These are phyloP conservation scores for Drosophila kambysellisi DNA, from an alignment of 2,888 invertebrate species.

Conservation along the genomic window DNA sequence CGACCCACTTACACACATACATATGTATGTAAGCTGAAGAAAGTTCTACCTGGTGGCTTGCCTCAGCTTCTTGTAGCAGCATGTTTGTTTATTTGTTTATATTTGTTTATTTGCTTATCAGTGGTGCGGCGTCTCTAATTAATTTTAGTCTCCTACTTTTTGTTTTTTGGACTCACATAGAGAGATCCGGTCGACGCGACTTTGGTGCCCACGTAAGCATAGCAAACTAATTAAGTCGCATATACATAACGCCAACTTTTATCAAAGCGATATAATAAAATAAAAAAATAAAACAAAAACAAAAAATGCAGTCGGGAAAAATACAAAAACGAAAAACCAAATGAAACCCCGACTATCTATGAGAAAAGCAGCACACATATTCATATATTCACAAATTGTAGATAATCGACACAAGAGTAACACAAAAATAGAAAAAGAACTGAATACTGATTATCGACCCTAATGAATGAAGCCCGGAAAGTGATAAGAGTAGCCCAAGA, in stretches of 20 bases:
- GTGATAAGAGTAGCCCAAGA: constrained; percentile 57
- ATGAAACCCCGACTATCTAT: constrained; percentile 54
- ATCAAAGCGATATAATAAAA: constrained; percentile 66
- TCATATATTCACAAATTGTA: constrained; percentile 25
- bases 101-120: constrained; percentile 74
- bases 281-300: constrained; percentile 35
- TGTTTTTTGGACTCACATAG: constrained; percentile 6
- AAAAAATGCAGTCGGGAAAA: constrained; percentile 31
- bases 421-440: constrained; percentile 31
- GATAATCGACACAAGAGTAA: constrained; percentile 52
- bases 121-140: constrained; percentile 67
- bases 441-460: constrained; percentile 60
- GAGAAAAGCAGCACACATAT: constrained; percentile 33
- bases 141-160: constrained; percentile 55
- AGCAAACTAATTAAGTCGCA: constrained; percentile 77
- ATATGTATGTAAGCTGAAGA: constrained; percentile 41
- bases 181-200: constrained; percentile 58
- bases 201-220: constrained; percentile 63
- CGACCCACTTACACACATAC: constrained; percentile 36
- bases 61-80: constrained; percentile 14
- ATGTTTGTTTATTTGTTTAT: constrained; percentile 50
- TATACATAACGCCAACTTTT: constrained; percentile 71
- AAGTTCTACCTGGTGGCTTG: constrained; percentile 60
- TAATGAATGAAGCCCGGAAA: constrained; percentile 64
- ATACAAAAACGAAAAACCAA: constrained; percentile 27